phyloP scores from a whole-genome alignment of 2,888 invertebrate genomes.

The Parnassius orleans region DNA sequence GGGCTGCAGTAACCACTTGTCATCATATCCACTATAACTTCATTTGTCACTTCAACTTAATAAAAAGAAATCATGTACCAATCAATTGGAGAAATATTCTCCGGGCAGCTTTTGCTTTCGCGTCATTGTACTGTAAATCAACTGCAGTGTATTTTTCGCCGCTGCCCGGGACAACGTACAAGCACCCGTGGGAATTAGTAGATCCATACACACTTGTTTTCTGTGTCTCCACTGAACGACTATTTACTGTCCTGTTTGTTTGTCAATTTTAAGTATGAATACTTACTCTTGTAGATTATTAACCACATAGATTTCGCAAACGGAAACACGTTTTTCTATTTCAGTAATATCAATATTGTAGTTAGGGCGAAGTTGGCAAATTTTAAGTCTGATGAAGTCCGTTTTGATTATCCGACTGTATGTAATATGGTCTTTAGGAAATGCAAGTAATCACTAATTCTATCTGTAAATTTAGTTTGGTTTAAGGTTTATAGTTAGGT shows the following conservation, averaged over 20 bases:
- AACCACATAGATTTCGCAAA: slow-evolving; percentile 61
- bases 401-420: slow-evolving; percentile 59
- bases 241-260: slow-evolving; percentile 8
- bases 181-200: slow-evolving; percentile 22
- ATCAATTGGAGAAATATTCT: background rate
- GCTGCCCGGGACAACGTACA: background rate
- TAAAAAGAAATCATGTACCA: no score
- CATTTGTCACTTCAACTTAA: no score
- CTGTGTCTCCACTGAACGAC: slow-evolving; percentile 9
- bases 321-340: slow-evolving; percentile 66
- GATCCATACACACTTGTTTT: slow-evolving; percentile 10
- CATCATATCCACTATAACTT: no score
- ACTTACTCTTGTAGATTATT: slow-evolving; percentile 16
- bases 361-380: slow-evolving; percentile 71
- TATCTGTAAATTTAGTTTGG: slow-evolving; percentile 68
- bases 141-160: background rate
- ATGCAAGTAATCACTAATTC: slow-evolving; percentile 65
- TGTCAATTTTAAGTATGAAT: slow-evolving; percentile 2
- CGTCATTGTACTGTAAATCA: slow-evolving; percentile 1
- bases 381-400: slow-evolving; percentile 71
- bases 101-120: background rate
- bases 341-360: slow-evolving; percentile 69
- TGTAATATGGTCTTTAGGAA: slow-evolving; percentile 68
- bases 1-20: no score
- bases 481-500: slow-evolving; percentile 73